Evolutionary conservation across 2,888 invertebrate species (phyloP).

Genomic region (Orthosia gothica): DNA sequence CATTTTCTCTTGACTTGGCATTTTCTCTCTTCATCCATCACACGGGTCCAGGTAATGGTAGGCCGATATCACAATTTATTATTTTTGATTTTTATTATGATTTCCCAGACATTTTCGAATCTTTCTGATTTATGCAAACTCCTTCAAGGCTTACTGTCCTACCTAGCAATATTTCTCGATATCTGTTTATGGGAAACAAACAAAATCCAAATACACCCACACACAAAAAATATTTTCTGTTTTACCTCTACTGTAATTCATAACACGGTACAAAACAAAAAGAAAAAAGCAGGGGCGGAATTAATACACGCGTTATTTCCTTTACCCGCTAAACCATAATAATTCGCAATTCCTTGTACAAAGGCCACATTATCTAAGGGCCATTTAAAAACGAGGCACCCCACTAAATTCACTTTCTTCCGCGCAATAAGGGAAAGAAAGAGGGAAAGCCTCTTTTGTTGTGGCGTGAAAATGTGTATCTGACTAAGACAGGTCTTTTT

Average conservation of each 20-base stretch:
- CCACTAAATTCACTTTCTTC: conserved; percentile 66
- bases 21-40: too few relatives aligned
- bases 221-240: not conserved
- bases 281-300: conserved; percentile 40
- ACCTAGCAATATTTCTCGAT: not conserved
- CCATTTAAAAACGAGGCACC: conserved; percentile 70
- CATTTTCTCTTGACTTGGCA: too few relatives aligned
- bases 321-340: conserved; percentile 78
- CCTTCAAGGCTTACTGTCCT: fast-evolving
- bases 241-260: conserved; percentile 17
- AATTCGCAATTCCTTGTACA: conserved; percentile 82
- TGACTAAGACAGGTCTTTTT: conserved; percentile 21
- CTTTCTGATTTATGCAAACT: not conserved
- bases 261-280: conserved; percentile 27
- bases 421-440: conserved; percentile 49
- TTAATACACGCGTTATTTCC: conserved; percentile 71
- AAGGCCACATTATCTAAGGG: conserved; percentile 76
- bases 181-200: not conserved
- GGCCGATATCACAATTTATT: too few relatives aligned
- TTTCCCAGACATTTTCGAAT: too few relatives aligned
- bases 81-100: too few relatives aligned
- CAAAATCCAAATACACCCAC: not conserved
- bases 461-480: conserved; percentile 44
- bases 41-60: too few relatives aligned
- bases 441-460: conserved; percentile 42